These are phyloP conservation scores for Sphecodes monilicornis DNA, from an alignment of 2,888 invertebrate species.

Conservation along the genomic window DNA sequence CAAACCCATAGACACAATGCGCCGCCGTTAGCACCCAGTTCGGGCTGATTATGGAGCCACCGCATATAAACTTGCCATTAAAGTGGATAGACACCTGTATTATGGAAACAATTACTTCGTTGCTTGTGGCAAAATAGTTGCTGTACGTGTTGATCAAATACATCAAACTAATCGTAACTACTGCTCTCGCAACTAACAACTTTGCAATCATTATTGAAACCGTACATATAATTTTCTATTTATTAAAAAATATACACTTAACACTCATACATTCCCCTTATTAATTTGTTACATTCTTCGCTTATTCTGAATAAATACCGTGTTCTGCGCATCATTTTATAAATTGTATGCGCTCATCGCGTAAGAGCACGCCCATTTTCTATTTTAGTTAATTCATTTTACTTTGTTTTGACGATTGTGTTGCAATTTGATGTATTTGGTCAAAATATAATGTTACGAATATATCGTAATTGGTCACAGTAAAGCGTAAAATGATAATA, in stretches of 20 bases:
- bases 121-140: neutral
- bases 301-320: too few species aligned
- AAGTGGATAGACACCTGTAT: conserved; percentile 61
- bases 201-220: neutral
- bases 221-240: neutral
- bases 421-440: too few species aligned
- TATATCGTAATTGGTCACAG: too few species aligned
- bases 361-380: too few species aligned
- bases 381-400: too few species aligned
- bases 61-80: conserved; percentile 71
- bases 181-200: neutral
- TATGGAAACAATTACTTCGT: conserved; percentile 18
- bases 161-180: neutral
- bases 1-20: conserved; percentile 76
- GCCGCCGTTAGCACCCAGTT: conserved; percentile 80
- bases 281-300: neutral
- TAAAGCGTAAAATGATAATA: too few species aligned
- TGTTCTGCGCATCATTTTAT: too few species aligned
- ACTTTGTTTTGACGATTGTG: too few species aligned
- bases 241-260: neutral
- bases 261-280: too few species aligned
- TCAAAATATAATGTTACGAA: too few species aligned
- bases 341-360: too few species aligned
- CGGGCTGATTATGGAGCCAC: conserved; percentile 78
- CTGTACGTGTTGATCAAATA: neutral